Evolutionary conservation across 2,797 vertebrate species (phyloP), one percentile per base, ranked within the genome.

Genomic region (Gypaetus barbatus): DNA sequence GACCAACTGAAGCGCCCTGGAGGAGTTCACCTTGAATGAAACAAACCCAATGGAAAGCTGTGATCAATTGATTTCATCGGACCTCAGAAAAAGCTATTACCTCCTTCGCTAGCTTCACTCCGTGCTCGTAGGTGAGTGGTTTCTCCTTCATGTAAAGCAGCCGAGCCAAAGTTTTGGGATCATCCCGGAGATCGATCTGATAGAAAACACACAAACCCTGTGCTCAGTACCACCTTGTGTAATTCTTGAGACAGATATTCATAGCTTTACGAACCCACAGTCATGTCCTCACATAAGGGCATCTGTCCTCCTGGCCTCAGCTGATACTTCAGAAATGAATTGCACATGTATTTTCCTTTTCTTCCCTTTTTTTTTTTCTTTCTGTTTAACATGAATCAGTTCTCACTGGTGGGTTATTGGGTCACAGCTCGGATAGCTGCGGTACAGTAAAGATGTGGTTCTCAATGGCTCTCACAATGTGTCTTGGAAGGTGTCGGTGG

Each of bases 61-160:
- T 28, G 75, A 51, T 35, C 17, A 43, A 2, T 3, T 0, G 1
- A 25, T 21, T 49, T 43, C 11, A 3, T 5, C 17, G 16, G 25
- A 23, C 41, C 64, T 10, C 56, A 49, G 54, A 7, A 86, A 88
- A 63, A 64, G 49, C 22, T 37, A 4, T 80, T 98, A 99, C 99
- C 98, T 98, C 98, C 97, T 98, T 98, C 7, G 99, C 98, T 39
- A 99, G 97, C 94, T 99, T 99, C 95, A 99, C 98, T 19, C 99
- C 99, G 0, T 99, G 98, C 96, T 99, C 99, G 0, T 99, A 98
- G 33, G 98, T 99, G 91, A 99, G 97, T 63, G 99, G 99, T 78
- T 99, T 99, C 95, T 99, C 99, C 95, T 99, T 99, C 98, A 99
- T 98, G 56, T 98, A 98, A 52, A 99, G 98, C 85, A 99, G 97